Evolutionary conservation across 64 coral and sea anemone genomes (phyloP), one percentile per base, ranked within the genome.

Genomic region (Actinia equina): DNA sequence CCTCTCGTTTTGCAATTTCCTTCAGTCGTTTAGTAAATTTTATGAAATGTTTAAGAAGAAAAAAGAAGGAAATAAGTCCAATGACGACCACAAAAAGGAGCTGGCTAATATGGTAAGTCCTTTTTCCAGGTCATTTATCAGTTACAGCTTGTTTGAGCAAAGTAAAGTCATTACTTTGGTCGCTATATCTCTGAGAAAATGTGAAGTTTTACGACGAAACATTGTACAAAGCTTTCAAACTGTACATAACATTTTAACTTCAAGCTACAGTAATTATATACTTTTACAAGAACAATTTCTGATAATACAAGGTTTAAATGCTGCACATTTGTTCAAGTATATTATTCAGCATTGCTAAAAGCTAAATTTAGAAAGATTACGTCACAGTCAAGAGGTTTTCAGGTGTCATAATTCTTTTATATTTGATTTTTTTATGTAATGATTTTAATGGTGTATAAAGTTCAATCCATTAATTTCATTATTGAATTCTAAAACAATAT

Each of bases 21-120:
- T n/a, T 49, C 3, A 52, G 14, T 18, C 22, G 7, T 81, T 81
- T 52, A 51, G 17, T 14, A 19, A 81, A 44, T 20, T 65, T 65
- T 81, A 49, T 20, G 52, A 49, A 81, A 81, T 81, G 78, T 81
- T 81, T 81, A 81, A 81, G 16, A 81, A 23, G 20, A 81, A 79
- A 44, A 79, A 52, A 18, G 78, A 52, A 3, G 43, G 45, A 81
- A 52, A 81, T 25, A 81, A 81, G 78, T 44, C 78, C 20, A n/a
- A 22, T 22, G 49, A 7, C 18, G 78, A 81, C 78, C 42, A 16
- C 6, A 81, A 81, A 52, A 81, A 81, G 18, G 78, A 81, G 44
- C 69, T 81, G 78, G 78, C 78, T n/a, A 81, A n/a, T 52, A 81
- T 81, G 78, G 78, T 81, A 81, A 81, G 78, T 44, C 78, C 16